These are phyloP conservation scores for Liodrosophila aerea DNA, from an alignment of 2,888 invertebrate genomes.

Conservation along the genomic window DNA sequence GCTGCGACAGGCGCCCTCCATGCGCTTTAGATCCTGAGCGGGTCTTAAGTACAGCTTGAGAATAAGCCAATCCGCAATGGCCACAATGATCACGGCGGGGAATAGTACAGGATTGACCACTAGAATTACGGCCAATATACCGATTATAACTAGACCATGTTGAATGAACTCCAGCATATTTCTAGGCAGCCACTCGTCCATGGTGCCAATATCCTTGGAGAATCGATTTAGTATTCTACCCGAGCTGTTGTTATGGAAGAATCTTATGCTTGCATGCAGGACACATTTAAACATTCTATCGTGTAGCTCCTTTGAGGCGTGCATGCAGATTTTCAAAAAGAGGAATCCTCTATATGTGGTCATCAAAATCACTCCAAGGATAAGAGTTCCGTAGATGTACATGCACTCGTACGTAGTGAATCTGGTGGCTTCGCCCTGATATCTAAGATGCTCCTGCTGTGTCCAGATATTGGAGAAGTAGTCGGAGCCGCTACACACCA, in stretches of 20 bases:
- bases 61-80: slow-evolving; percentile 85
- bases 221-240: slow-evolving; percentile 89
- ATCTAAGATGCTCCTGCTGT: slow-evolving; percentile 80
- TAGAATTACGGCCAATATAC: slow-evolving; percentile 88
- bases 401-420: slow-evolving; percentile 80
- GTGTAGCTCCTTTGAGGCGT: slow-evolving; percentile 89
- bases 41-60: slow-evolving; percentile 88
- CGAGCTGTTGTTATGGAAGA: slow-evolving; percentile 93
- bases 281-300: slow-evolving; percentile 91
- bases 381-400: slow-evolving; percentile 80
- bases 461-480: slow-evolving; percentile 86
- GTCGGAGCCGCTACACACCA: slow-evolving; percentile 85
- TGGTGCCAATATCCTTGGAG: slow-evolving; percentile 88
- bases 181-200: slow-evolving; percentile 84
- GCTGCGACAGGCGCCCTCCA: slow-evolving; percentile 89
- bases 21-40: slow-evolving; percentile 88
- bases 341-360: slow-evolving; percentile 86
- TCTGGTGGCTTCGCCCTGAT: slow-evolving; percentile 68
- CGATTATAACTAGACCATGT: slow-evolving; percentile 85
- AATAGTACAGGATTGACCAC: slow-evolving; percentile 87
- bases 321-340: slow-evolving; percentile 89
- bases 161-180: slow-evolving; percentile 84
- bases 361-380: slow-evolving; percentile 80
- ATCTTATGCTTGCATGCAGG: slow-evolving; percentile 89
- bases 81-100: slow-evolving; percentile 86